Percentiles rank a stretch among this genome's conserved stretches.
Conservation (phyloP, 2,113 vertebrate species). For the Phalacrocorax aristotelis region DNA sequence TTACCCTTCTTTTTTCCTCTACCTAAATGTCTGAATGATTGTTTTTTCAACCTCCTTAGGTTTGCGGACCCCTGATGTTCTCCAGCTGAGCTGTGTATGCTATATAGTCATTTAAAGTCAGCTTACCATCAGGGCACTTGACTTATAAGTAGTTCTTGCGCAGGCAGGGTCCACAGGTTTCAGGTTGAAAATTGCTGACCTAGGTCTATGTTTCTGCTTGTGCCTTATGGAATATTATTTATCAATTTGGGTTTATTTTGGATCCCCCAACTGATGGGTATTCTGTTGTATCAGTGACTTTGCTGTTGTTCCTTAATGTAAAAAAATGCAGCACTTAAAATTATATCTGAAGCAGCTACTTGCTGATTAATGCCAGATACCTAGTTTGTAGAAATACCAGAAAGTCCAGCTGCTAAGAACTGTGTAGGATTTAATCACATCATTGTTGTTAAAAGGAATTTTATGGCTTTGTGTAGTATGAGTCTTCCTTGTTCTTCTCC, state of each 20-base stretch:
- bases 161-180: not conserved
- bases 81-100: not conserved
- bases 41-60: not conserved
- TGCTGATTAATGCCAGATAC: not conserved
- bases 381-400: not conserved
- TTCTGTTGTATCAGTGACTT: not conserved
- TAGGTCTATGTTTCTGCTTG: not conserved
- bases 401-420: not conserved
- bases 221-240: not conserved
- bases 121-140: not conserved
- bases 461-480: not conserved
- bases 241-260: not conserved
- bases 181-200: not conserved
- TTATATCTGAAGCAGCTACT: not conserved
- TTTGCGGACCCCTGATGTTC: conserved; percentile 24
- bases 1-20: not conserved
- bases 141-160: not conserved
- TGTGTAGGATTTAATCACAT: not conserved
- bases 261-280: not conserved
- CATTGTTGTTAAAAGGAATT: not conserved
- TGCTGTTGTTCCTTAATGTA: not conserved
- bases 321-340: not conserved
- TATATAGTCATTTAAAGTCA: not conserved
- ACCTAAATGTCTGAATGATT: not conserved
- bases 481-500: not conserved